These are phyloP conservation scores for Heliconius erato DNA, from an alignment of 2,888 invertebrate genomes.

Conservation along the genomic window DNA sequence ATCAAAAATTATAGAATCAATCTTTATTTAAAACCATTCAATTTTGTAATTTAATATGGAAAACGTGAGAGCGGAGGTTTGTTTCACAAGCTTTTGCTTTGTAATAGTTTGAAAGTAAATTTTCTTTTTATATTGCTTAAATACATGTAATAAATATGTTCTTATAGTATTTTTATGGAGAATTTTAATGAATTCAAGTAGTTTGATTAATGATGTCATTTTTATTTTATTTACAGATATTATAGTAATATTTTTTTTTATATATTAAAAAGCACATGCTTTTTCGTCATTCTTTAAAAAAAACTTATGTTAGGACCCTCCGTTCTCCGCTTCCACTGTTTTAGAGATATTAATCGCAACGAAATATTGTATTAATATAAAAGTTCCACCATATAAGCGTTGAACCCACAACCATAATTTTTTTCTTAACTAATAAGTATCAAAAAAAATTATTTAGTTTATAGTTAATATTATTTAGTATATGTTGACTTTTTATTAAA, in stretches of 20 bases:
- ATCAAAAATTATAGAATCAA: background rate
- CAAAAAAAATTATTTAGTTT: background rate
- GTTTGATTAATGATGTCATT: no score
- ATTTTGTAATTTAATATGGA: no score
- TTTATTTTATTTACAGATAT: no score
- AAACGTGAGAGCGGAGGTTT: background rate
- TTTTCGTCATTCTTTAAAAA: no score
- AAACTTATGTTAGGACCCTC: background rate
- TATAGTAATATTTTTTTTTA: no score
- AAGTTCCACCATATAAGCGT: background rate
- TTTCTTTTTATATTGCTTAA: no score
- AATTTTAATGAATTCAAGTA: no score
- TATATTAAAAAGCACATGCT: no score
- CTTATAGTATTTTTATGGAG: no score
- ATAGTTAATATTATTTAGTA: conserved; percentile 1
- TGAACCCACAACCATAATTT: background rate
- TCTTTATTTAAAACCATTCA: no score
- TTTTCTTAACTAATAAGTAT: background rate
- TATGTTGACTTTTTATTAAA: conserved; percentile 5
- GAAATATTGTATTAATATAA: background rate
- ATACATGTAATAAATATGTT: no score
- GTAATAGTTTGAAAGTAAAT: no score
- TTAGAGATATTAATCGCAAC: background rate
- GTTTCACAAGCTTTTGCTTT: background rate
- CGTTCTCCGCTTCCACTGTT: background rate